These are phyloP conservation scores for Rhinella marina DNA, from an alignment of 2,797 vertebrate genomes.

Conservation along the genomic window DNA sequence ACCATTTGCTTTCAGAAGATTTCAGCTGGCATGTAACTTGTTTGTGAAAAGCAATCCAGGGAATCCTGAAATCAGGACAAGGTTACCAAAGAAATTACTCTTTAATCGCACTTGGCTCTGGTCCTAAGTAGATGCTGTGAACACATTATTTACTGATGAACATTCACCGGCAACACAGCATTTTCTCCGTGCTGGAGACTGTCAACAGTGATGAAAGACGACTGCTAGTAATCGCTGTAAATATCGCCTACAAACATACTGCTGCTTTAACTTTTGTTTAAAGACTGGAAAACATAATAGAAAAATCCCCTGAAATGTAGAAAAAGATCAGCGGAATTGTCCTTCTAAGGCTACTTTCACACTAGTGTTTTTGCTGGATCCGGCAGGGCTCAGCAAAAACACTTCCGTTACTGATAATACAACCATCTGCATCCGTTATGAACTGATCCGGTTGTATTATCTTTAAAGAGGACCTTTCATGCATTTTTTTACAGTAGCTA, in stretches of 20 bases:
- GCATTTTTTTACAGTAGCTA: too few species aligned
- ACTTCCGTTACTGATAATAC: too few species aligned
- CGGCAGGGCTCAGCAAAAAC: too few species aligned
- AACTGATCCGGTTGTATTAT: too few species aligned
- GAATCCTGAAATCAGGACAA: slow-evolving; percentile 52
- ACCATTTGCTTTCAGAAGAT: slow-evolving; percentile 12
- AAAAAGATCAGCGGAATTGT: too few species aligned
- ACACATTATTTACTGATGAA: slow-evolving; percentile 28
- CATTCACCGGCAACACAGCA: slow-evolving; percentile 10
- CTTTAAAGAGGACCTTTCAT: too few species aligned
- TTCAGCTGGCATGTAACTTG: slow-evolving; percentile 37
- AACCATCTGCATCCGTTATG: too few species aligned
- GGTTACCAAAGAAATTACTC: slow-evolving; percentile 53
- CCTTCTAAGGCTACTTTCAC: too few species aligned
- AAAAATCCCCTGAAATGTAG: too few species aligned
- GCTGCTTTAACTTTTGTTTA: too few species aligned
- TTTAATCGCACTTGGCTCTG: slow-evolving; percentile 51
- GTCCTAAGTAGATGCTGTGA: slow-evolving; percentile 38
- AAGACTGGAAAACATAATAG: too few species aligned
- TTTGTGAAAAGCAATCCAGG: slow-evolving; percentile 47
- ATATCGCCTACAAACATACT: background rate
- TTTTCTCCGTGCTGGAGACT: background rate
- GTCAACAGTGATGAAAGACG: background rate
- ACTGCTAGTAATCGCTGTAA: background rate
- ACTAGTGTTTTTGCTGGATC: too few species aligned